A percentile compares a stretch with the other conserved stretches of the same genome.
Conservation (phyloP, 2,113 vertebrate genomes). For the Scophthalmus maximus region DNA sequence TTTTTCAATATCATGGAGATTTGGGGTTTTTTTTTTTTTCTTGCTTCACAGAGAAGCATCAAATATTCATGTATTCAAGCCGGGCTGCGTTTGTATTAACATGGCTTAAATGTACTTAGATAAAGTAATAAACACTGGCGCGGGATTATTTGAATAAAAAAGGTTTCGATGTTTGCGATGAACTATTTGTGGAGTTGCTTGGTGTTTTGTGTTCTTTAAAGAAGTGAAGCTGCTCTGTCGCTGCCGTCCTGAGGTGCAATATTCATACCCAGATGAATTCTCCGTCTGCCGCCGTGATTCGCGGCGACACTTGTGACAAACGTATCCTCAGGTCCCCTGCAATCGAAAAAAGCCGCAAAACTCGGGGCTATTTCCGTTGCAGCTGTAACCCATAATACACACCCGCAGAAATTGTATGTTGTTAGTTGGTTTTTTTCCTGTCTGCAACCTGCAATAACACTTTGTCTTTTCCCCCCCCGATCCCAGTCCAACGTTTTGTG, state of each 20-base stretch:
- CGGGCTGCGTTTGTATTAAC: slow-evolving; percentile 16
- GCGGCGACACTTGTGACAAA: slow-evolving; percentile 36
- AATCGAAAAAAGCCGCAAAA: slow-evolving; percentile 22
- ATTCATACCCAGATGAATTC: slow-evolving; percentile 3
- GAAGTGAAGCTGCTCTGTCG: slow-evolving; percentile 41
- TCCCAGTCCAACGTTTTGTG: not conserved
- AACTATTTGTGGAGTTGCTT: slow-evolving; percentile 5
- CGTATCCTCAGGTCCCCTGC: slow-evolving; percentile 32
- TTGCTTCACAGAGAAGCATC: slow-evolving; percentile 2
- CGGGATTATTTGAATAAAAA: not conserved
- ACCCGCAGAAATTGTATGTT: not conserved
- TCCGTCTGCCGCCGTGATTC: slow-evolving; percentile 8
- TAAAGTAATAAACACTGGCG: not conserved
- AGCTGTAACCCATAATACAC: slow-evolving; percentile 5
- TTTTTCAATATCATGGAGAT: slow-evolving; percentile 32
- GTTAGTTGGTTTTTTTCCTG: too few species aligned
- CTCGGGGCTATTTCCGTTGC: not conserved
- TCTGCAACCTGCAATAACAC: not conserved
- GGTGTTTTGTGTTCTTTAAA: not conserved
- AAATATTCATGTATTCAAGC: slow-evolving; percentile 47
- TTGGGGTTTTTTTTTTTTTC: too few species aligned
- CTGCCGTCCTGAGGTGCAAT: slow-evolving; percentile 23
- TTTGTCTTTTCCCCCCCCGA: not conserved
- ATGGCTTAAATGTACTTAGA: slow-evolving; percentile 17
- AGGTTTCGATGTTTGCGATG: not conserved